phyloP scores from a whole-genome alignment of 2,797 vertebrate species.

The Gambusia yucatana region DNA sequence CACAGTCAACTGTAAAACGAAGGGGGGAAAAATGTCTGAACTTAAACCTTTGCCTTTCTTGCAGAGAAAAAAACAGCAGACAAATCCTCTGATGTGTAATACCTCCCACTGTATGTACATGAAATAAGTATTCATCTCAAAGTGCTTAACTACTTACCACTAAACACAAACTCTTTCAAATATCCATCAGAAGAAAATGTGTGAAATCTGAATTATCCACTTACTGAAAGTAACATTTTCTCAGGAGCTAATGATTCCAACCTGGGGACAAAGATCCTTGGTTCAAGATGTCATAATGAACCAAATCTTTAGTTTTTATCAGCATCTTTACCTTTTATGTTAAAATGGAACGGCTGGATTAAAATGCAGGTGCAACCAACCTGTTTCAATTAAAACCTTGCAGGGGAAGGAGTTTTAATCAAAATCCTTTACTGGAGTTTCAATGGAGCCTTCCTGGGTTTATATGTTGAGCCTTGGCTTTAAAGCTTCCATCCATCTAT shows the following conservation, averaged over 20 bases:
- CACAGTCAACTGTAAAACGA: not conserved
- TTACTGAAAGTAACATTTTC: not conserved
- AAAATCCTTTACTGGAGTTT: not conserved
- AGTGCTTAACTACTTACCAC: not conserved
- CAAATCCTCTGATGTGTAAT: not conserved
- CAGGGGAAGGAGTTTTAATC: not conserved
- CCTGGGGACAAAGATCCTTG: not conserved
- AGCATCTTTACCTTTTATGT: not conserved
- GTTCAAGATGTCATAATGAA: not conserved
- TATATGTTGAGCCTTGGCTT: conserved; percentile 29
- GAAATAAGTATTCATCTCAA: not conserved
- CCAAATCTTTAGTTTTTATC: not conserved
- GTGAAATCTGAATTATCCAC: not conserved
- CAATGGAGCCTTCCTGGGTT: conserved; percentile 22
- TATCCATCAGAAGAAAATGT: not conserved
- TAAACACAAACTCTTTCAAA: not conserved
- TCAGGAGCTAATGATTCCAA: not conserved
- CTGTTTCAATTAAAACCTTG: not conserved
- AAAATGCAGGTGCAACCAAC: not conserved
- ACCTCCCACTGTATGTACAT: not conserved
- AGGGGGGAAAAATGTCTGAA: not conserved
- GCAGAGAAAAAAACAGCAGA: not conserved
- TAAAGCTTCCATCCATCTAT: conserved; percentile 35
- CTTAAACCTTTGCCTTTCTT: not conserved
- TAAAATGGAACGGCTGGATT: not conserved